These are phyloP conservation scores for Indicator maculatus DNA, from an alignment of 2,113 vertebrate species.

Conservation along the genomic window DNA sequence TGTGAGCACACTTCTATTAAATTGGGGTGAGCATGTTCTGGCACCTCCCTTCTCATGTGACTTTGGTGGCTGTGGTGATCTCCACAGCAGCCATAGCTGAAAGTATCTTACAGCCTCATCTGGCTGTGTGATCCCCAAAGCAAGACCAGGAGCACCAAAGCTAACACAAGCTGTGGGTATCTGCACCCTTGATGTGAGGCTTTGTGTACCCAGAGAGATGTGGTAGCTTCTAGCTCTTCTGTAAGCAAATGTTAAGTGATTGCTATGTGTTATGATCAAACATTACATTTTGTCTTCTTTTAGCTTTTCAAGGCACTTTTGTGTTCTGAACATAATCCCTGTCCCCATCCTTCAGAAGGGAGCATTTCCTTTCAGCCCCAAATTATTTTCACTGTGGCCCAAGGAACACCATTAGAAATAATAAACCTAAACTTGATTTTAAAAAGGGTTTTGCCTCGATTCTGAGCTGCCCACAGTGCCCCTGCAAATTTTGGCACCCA, in stretches of 20 bases:
- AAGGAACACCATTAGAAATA: background rate
- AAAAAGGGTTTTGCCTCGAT: background rate
- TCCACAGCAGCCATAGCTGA: background rate
- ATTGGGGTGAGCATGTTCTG: background rate
- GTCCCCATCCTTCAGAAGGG: background rate
- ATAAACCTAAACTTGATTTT: background rate
- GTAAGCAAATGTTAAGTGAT: background rate
- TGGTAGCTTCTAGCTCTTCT: background rate
- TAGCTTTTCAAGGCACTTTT: background rate
- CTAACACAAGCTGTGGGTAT: background rate
- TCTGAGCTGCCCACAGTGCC: background rate
- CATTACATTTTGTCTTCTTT: background rate
- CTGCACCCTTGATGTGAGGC: background rate
- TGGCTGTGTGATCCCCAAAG: background rate
- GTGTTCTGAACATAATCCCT: background rate
- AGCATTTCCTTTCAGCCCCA: background rate
- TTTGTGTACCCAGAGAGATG: background rate
- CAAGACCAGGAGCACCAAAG: background rate
- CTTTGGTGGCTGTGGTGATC: background rate
- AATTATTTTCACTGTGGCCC: background rate
- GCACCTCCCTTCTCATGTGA: accelerated
- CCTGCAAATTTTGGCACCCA: background rate
- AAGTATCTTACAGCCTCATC: background rate
- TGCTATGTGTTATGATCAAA: background rate
- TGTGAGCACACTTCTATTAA: accelerated